Base-by-base conservation (phyloP, 1,140 invertebrate genomes). In the Drosophila lini region DNA sequence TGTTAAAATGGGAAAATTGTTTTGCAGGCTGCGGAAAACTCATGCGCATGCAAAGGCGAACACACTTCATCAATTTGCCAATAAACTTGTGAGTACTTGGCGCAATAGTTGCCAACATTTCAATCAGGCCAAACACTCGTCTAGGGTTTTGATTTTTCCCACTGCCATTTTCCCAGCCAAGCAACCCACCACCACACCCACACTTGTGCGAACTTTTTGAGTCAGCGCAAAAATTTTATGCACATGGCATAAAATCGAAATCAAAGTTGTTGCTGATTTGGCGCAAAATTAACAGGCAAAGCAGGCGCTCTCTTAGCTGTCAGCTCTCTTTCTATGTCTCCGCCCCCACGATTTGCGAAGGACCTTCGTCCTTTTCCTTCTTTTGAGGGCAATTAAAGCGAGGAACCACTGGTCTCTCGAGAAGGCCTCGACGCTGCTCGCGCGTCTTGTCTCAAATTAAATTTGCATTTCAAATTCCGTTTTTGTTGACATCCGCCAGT, bases 31-130 rank as follows among this genome's bases (percentile, higher is more conserved):
- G 78, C 78, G 69, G 82, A 52, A 77, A 65, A 74, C 38, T 48
- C 60, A 61, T 69, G 59, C 76, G 71, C 81, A 74, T 80, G 68
- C 81, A 70, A 76, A 77, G 57, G 71, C 61, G 59, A 59, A 67
- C 61, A 78, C 79, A 89, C 84, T 88, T 88, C 84, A 88, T 88
- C 84, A 88, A 88, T 88, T 88, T 84, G 84, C 84, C 84, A 88
- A 88, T 88, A 88, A 88, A 88, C 80, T 89, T 85, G 83, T 69
- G 75, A 82, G 82, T 73, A 85, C 79, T 85, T 85, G 82, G 86
- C 78, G 84, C 81, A 88, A 88, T 88, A 88, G 84, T 89, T 88
- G 84, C 77, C 77, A 89, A 88, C 84, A 88, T 89, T 88, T 88
- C 84, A 88, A 88, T 88, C 84, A 88, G 80, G 85, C 52, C 82